These are phyloP conservation scores for Ditula angustiorana DNA, from an alignment of 2,888 invertebrate species.

Conservation along the genomic window DNA sequence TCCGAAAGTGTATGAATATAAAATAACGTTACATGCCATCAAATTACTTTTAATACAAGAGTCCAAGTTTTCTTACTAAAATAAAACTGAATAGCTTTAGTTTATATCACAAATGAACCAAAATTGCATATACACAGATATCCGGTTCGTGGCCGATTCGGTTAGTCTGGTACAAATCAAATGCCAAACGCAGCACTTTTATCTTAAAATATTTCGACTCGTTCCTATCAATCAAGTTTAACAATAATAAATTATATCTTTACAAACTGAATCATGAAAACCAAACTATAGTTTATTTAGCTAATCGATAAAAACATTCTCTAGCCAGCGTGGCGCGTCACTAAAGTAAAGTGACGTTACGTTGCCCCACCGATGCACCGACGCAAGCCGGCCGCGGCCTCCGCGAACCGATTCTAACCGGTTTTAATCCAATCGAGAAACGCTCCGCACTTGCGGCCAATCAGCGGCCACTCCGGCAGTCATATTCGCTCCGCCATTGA, in stretches of 20 bases:
- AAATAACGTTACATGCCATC: background rate
- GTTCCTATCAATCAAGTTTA: background rate
- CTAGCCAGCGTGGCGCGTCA: conserved; percentile 57
- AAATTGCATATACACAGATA: conserved; percentile 57
- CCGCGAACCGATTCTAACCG: conserved; percentile 77
- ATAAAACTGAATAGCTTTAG: conserved; percentile 56
- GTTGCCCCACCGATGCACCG: conserved; percentile 64
- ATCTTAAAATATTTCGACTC: conserved; percentile 32
- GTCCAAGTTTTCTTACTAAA: conserved; percentile 43
- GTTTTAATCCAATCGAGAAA: conserved; percentile 74
- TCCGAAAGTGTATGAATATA: too few relatives aligned
- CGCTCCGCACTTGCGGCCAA: conserved; percentile 75
- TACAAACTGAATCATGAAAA: background rate
- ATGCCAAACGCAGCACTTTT: conserved; percentile 4
- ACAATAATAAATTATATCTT: too few relatives aligned
- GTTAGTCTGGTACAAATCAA: conserved; percentile 42
- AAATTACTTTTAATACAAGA: conserved; percentile 33
- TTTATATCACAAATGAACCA: conserved; percentile 56
- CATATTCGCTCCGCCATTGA: conserved; percentile 60
- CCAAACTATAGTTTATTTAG: background rate
- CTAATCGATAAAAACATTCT: conserved; percentile 45
- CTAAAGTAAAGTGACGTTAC: conserved; percentile 65
- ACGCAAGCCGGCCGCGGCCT: conserved; percentile 75
- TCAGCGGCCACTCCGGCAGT: conserved; percentile 74
- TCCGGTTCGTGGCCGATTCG: conserved; percentile 56